Percentiles rank a stretch among this genome's conserved stretches.
phyloP scores from a whole-genome alignment of 2,888 invertebrate species.

The Onchidella celtica region DNA sequence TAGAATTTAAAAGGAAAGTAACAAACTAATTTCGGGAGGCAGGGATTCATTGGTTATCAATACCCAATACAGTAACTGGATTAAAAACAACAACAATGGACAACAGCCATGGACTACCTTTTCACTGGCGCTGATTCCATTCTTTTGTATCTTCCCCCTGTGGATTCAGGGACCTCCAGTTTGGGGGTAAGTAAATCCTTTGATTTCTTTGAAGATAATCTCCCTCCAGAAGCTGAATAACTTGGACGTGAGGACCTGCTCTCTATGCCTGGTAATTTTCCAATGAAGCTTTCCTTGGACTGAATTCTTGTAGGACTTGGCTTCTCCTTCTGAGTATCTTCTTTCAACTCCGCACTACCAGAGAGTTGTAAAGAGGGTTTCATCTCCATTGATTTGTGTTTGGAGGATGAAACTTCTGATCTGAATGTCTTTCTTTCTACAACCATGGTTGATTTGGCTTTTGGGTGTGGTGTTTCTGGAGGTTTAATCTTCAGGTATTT shows the following conservation, averaged over 20 bases:
- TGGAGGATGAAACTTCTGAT: not conserved
- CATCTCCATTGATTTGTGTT: too few species aligned
- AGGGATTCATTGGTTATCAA: too few species aligned
- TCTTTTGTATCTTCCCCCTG: conserved; percentile 2
- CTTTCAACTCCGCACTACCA: not conserved
- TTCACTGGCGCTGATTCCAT: conserved; percentile 27
- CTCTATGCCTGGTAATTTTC: not conserved
- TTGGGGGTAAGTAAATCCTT: conserved; percentile 50
- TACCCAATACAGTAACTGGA: too few species aligned
- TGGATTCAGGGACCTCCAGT: conserved; percentile 34
- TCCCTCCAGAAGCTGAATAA: not conserved
- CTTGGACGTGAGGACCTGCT: not conserved
- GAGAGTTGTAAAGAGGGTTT: not conserved
- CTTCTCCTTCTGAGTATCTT: not conserved
- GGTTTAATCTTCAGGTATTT: conserved; percentile 24
- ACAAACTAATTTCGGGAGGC: too few species aligned
- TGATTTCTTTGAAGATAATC: conserved; percentile 43
- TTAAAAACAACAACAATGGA: too few species aligned
- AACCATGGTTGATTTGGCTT: not conserved
- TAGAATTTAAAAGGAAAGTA: too few species aligned
- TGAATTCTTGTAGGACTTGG: conserved; percentile 25
- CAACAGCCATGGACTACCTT: conserved; percentile 36
- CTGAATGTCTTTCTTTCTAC: not conserved
- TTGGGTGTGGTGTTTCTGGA: not conserved
- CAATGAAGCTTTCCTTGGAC: too few species aligned